Base-by-base conservation (phyloP, 2,888 invertebrate genomes). In the Netelia virgata region DNA sequence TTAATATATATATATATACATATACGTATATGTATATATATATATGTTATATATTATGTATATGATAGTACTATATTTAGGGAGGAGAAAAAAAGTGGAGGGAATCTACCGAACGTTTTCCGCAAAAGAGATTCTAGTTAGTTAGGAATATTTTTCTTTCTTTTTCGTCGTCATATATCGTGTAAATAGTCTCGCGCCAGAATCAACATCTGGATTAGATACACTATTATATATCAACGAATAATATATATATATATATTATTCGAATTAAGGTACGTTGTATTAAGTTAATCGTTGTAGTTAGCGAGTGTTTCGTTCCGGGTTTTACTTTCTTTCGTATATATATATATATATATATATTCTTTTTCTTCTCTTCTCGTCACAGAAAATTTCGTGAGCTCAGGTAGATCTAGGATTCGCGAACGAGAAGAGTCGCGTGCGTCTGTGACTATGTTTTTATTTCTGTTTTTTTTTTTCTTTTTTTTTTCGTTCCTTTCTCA, bases 271-370 rank as follows among this genome's bases (percentile, higher is more conserved):
- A 77, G 47, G 72, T 66, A 59, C 55, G 69, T 81, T 76, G 50
- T 61, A 80, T 84, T 84, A 84, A 86, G 82, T 85, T 86, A 85
- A 85, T 80, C 82, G 86, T 87, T 86, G 83, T 87, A 86, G 85
- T 82, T 87, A 85, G 85, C 77, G 85, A 83, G 83, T 84, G 84
- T 83, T 87, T 85, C 80, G 74, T 75, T 85, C 84, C 77, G 82
- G 85, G 36, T 84, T 66, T 66, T 50, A 61, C 23, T 50, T 79
- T 78, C 20, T 70, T 75, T 68, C 47, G 36, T 8, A 36, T 36
- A 36, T 36, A 36, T 28, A 28, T 23, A 23, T 23, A 23, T 23
- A 2, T 23, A 2, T 28, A 28, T 28, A 70, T 53, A 23, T 66
- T 73, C 74, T 69, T 80, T 77, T 73, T 70, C 55, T 81, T 85